These are phyloP conservation scores for Petromus typicus DNA, from an alignment of 2,113 vertebrate genomes.

Conservation along the genomic window DNA sequence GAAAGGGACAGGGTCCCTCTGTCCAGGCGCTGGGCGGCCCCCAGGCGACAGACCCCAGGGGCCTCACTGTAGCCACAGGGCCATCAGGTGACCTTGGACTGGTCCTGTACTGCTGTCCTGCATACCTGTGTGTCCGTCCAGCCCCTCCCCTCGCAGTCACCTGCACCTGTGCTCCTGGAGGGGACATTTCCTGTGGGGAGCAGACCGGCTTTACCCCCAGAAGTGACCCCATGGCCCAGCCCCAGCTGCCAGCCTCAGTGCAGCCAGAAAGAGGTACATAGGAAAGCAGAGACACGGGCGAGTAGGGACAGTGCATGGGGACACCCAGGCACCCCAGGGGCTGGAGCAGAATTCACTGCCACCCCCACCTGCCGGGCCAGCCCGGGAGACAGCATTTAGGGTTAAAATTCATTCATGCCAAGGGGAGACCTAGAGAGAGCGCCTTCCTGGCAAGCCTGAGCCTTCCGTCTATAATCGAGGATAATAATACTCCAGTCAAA, in stretches of 20 bases:
- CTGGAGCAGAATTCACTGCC: background rate
- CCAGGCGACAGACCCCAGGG: background rate
- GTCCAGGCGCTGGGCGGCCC: background rate
- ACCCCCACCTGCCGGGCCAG: background rate
- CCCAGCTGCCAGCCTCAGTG: background rate
- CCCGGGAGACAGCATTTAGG: background rate
- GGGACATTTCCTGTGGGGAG: background rate
- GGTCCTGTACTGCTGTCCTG: background rate
- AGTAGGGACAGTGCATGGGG: background rate
- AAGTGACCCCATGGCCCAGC: background rate
- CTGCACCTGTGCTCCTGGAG: background rate
- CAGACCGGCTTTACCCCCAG: background rate
- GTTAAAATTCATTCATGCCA: constrained; percentile 25
- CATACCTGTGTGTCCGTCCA: background rate
- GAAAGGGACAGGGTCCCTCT: background rate
- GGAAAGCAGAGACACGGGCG: background rate
- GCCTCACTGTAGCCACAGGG: background rate
- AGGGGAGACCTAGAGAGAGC: background rate
- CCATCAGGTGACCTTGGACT: background rate
- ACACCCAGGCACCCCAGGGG: background rate
- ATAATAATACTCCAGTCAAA: constrained; percentile 63
- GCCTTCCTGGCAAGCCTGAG: constrained; percentile 53
- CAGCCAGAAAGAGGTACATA: too few species aligned
- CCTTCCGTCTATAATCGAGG: constrained; percentile 63
- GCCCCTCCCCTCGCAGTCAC: background rate